A percentile compares a stretch with the other conserved stretches of the same genome.
Evolutionary conservation across 1,140 invertebrate genomes (phyloP).

Genomic region (Macrobrachium nipponense): DNA sequence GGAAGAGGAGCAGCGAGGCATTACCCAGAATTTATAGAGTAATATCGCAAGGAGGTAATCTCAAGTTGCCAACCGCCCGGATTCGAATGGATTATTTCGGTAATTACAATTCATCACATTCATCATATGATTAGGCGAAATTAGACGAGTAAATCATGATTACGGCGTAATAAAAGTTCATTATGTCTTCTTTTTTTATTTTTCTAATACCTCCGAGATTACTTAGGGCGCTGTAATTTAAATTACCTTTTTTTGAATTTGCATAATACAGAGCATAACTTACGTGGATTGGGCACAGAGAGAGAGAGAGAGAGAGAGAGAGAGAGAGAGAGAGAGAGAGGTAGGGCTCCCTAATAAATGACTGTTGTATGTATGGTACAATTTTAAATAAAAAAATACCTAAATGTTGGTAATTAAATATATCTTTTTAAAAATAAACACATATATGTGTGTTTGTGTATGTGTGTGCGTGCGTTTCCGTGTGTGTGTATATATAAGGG

Average conservation of each 20-base stretch:
- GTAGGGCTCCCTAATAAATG: too few species aligned
- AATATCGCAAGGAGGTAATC: slow-evolving; percentile 19
- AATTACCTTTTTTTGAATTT: slow-evolving; percentile 50
- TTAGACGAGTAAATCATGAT: slow-evolving; percentile 55
- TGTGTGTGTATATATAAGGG: too few species aligned
- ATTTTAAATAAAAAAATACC: too few species aligned
- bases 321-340: too few species aligned
- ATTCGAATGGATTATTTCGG: slow-evolving; percentile 26
- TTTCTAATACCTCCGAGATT: slow-evolving; percentile 54
- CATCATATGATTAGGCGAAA: slow-evolving; percentile 54
- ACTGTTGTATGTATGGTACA: too few species aligned
- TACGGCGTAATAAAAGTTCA: slow-evolving; percentile 57
- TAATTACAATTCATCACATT: slow-evolving; percentile 54
- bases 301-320: too few species aligned
- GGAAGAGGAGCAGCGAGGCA: neutral
- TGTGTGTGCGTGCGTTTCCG: too few species aligned
- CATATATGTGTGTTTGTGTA: too few species aligned
- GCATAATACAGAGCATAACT: slow-evolving; percentile 38
- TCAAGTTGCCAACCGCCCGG: neutral
- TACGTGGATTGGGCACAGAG: slow-evolving; percentile 10
- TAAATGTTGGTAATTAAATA: too few species aligned
- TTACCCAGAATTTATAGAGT: slow-evolving; percentile 48
- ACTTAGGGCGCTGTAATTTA: slow-evolving; percentile 47
- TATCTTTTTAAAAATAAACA: too few species aligned
- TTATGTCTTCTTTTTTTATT: slow-evolving; percentile 60